A percentile compares a stretch with the other conserved stretches of the same genome.
These are phyloP conservation scores for Platycheirus albimanus DNA, from an alignment of 2,888 invertebrate genomes.

Conservation along the genomic window DNA sequence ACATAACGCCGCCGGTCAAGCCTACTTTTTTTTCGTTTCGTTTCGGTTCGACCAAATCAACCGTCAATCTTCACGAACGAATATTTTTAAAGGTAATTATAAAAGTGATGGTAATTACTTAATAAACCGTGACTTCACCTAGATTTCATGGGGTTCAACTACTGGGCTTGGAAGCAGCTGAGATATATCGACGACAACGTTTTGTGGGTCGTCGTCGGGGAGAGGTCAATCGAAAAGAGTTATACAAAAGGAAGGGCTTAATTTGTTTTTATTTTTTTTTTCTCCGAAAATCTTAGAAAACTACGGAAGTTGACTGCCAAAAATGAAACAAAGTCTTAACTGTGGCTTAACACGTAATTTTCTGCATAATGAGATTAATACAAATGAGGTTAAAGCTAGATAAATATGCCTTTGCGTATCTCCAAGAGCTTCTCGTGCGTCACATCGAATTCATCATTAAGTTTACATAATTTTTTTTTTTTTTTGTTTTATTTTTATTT, in stretches of 20 bases:
- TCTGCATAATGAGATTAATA: slow-evolving; percentile 49
- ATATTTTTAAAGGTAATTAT: slow-evolving; percentile 44
- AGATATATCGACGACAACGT: background rate
- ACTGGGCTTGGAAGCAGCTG: slow-evolving; percentile 13
- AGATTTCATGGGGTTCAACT: slow-evolving; percentile 38
- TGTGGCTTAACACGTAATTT: slow-evolving; percentile 44
- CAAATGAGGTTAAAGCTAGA: slow-evolving; percentile 41
- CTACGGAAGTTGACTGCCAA: slow-evolving; percentile 34
- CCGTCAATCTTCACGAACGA: slow-evolving; percentile 58
- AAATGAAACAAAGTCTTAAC: slow-evolving; percentile 4
- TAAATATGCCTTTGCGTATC: slow-evolving; percentile 7
- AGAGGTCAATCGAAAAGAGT: slow-evolving; percentile 37
- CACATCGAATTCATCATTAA: slow-evolving; percentile 55
- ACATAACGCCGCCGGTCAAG: slow-evolving; percentile 29
- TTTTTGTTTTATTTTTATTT: slow-evolving; percentile 40
- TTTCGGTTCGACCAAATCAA: slow-evolving; percentile 40
- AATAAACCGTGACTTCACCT: slow-evolving; percentile 58
- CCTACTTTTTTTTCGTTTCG: slow-evolving; percentile 25
- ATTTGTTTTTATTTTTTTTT: background rate
- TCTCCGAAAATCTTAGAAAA: background rate
- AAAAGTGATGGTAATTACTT: slow-evolving; percentile 63
- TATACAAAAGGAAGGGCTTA: slow-evolving; percentile 14
- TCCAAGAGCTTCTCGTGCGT: too few relatives aligned
- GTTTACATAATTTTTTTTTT: slow-evolving; percentile 56
- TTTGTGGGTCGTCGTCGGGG: background rate